A percentile compares a stretch with the other conserved stretches of the same genome.
Conservation (phyloP, 2,797 vertebrate genomes). For the Rallus crepitans region DNA sequence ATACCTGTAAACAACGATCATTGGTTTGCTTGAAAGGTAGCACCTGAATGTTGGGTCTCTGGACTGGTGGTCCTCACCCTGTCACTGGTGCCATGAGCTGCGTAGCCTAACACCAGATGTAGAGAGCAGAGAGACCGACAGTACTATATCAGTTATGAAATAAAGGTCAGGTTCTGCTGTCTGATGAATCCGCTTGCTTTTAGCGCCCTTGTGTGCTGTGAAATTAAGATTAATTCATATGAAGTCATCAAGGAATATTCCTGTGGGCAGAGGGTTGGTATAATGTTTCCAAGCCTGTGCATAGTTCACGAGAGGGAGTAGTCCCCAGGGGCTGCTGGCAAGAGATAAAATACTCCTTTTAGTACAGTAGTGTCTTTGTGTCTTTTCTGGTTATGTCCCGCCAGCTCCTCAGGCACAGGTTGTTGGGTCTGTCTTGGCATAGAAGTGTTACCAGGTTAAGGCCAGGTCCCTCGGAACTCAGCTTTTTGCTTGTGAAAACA, state of each 20-base stretch:
- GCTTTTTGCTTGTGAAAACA: neutral
- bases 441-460: neutral
- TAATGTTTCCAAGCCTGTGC: neutral
- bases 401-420: neutral
- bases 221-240: neutral
- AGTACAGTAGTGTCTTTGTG: neutral
- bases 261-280: neutral
- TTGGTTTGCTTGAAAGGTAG: neutral
- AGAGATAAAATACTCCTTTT: neutral
- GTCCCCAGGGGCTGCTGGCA: neutral
- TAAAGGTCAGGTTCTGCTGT: neutral
- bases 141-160: neutral
- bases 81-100: neutral
- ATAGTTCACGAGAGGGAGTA: neutral
- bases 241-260: neutral
- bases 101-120: neutral
- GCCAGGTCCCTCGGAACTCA: neutral
- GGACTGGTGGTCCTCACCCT: neutral
- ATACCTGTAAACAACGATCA: neutral
- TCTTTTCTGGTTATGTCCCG: neutral
- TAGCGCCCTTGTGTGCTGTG: neutral
- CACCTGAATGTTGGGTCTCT: neutral
- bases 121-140: neutral
- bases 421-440: neutral
- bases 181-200: neutral